Percentiles rank a stretch among this genome's conserved stretches.
Evolutionary conservation across 2,797 vertebrate species (phyloP).

Genomic region (Apodemus agrarius): DNA sequence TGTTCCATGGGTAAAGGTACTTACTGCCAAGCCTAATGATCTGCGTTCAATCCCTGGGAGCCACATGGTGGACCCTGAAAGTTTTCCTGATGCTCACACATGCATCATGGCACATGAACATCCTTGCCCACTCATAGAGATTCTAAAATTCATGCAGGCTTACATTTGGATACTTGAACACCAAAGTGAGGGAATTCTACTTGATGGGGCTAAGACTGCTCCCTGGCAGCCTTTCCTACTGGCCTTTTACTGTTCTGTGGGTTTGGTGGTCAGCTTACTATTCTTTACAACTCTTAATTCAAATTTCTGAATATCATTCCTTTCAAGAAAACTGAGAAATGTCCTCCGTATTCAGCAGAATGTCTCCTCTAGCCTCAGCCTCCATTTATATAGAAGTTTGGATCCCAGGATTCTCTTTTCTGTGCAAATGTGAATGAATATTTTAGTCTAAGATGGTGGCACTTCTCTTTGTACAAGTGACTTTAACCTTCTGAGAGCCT

Average conservation of each 20-base stretch:
- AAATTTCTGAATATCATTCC: background rate
- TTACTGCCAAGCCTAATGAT: background rate
- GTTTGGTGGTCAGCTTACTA: background rate
- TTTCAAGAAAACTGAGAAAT: background rate
- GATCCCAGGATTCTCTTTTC: background rate
- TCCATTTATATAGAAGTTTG: background rate
- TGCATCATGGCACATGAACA: background rate
- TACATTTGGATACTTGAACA: background rate
- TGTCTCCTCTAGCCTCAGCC: background rate
- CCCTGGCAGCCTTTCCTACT: background rate
- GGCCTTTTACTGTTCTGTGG: background rate
- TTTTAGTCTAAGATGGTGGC: background rate
- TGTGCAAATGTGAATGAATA: background rate
- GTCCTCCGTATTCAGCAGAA: background rate
- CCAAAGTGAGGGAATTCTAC: background rate
- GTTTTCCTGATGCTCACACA: background rate
- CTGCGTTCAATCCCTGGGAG: background rate
- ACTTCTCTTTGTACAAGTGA: background rate
- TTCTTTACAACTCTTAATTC: background rate
- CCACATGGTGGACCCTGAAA: background rate
- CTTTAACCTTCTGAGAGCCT: constrained; percentile 41
- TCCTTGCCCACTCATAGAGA: background rate
- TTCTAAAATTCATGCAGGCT: background rate
- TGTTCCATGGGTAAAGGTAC: background rate
- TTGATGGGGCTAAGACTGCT: background rate